Conservation (phyloP, 1,140 invertebrate genomes). For the Atopsyche davidsoni region DNA sequence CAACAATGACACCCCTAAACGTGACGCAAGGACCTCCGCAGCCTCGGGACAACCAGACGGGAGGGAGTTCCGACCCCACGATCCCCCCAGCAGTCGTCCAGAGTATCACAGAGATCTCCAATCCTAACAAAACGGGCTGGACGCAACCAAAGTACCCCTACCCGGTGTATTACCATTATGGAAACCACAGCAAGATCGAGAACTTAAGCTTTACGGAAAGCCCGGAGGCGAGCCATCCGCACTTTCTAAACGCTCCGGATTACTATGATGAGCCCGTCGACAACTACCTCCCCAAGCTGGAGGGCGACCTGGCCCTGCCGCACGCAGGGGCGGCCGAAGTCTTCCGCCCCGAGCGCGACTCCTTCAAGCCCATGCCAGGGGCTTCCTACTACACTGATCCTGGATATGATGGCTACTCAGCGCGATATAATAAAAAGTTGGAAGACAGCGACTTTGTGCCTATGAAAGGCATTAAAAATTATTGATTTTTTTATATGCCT, state of each 20-base stretch:
- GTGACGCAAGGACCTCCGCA: background rate
- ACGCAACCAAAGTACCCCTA: constrained; percentile 20
- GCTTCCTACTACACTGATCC: constrained; percentile 17
- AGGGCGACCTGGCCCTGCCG: background rate
- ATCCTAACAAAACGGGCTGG: too few relatives aligned
- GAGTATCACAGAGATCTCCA: background rate
- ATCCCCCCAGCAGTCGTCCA: background rate
- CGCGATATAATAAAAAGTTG: constrained; percentile 15
- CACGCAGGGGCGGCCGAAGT: background rate
- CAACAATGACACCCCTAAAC: too few relatives aligned
- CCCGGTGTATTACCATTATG: constrained; percentile 20
- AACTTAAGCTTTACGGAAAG: constrained; percentile 25
- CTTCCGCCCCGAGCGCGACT: background rate
- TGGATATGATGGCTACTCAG: background rate
- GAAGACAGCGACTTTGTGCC: constrained; percentile 25
- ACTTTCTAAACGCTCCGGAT: constrained; percentile 13
- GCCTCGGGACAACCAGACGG: background rate
- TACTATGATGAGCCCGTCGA: constrained; percentile 14
- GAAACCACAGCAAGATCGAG: constrained; percentile 15
- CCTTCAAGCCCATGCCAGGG: constrained; percentile 19
- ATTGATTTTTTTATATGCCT: too few relatives aligned
- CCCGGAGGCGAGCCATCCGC: constrained; percentile 5
- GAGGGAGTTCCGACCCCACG: background rate
- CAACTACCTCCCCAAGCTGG: constrained; percentile 13
- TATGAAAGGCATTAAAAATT: too few relatives aligned